Evolutionary conservation across 2,888 invertebrate species (phyloP), one percentile per base, ranked within the genome.

Genomic region (Ischnus inquisitorius): DNA sequence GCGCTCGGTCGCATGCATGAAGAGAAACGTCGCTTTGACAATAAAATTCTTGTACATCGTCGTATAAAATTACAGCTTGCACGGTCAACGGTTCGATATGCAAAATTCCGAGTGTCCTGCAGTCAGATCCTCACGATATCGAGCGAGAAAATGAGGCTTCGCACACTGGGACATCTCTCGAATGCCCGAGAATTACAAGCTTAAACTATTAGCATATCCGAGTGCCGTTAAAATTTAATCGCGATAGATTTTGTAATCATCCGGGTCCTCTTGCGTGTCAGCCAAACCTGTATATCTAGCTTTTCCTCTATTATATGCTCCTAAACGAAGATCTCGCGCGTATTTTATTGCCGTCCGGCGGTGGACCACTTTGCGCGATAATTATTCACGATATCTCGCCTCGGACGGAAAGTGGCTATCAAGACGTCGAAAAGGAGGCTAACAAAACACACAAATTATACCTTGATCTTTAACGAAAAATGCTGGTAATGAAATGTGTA

Each of bases 161-260:
- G 25, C 60, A 46, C 28, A 43, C 46, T 74, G 25, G 28, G 43
- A 74, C 71, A 22, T 48, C 34, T 48, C 34, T 62, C 46, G 19
- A 19, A 10, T 0, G 10, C 16, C 25, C 19, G 34, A 57, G 12
- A 57, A 68, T 12, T 2, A 19, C 60, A 43, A 19, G 81, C 86
- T 85, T 85, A 83, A 54, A 84, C 88, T 85, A 89, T 90, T 89
- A 89, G 85, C 88, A 87, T 89, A 90, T 85, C 84, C 84, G 78
- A 86, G 72, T 74, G 79, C 64, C 87, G 88, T 90, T 89, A 89
- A 87, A 86, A 87, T 85, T 89, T 87, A 88, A 89, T 89, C 87
- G 86, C 87, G 77, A 88, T 87, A 83, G 82, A 85, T 87, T 87
- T 77, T 79, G 75, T 83, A 79, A 82, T 85, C 34, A 84, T 67